A percentile compares a stretch with the other conserved stretches of the same genome.
These are phyloP conservation scores for Lydus trimaculatus DNA, from an alignment of 2,888 invertebrate species.

Conservation along the genomic window DNA sequence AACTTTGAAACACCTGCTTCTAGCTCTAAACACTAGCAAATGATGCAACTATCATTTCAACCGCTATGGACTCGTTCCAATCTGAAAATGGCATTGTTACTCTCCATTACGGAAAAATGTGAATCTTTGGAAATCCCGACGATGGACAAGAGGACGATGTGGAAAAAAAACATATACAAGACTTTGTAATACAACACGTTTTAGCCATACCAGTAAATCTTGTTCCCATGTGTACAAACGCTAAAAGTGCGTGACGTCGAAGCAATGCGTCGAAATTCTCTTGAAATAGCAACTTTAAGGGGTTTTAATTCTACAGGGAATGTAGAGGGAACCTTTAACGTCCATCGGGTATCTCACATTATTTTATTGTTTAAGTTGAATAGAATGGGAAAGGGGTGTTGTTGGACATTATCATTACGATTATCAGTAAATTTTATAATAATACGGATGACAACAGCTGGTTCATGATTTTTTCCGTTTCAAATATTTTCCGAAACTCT, in stretches of 20 bases:
- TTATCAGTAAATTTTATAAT: too few species aligned
- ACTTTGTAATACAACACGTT: slow-evolving; percentile 15
- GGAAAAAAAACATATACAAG: neutral
- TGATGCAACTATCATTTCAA: too few species aligned
- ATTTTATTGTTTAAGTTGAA: too few species aligned
- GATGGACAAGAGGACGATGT: slow-evolving; percentile 5
- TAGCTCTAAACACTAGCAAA: too few species aligned
- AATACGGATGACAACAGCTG: neutral
- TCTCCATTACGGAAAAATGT: slow-evolving; percentile 12
- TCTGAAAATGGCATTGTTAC: too few species aligned
- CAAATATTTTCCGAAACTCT: neutral
- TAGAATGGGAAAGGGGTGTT: too few species aligned
- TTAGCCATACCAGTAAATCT: slow-evolving; percentile 20
- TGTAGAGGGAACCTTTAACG: neutral
- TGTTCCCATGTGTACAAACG: slow-evolving; percentile 15
- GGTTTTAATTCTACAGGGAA: neutral
- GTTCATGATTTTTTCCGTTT: too few species aligned
- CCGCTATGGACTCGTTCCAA: neutral
- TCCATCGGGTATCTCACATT: neutral
- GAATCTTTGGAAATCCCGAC: slow-evolving; percentile 17
- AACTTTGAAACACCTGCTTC: too few species aligned
- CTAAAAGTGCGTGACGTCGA: slow-evolving; percentile 20
- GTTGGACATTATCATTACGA: too few species aligned
- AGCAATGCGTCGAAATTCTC: slow-evolving; percentile 19
- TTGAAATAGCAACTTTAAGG: neutral